Percentiles rank a stretch among this genome's conserved stretches.
Conservation (phyloP, 2,113 vertebrate genomes). For the Rhynchopsitta pachyrhyncha region DNA sequence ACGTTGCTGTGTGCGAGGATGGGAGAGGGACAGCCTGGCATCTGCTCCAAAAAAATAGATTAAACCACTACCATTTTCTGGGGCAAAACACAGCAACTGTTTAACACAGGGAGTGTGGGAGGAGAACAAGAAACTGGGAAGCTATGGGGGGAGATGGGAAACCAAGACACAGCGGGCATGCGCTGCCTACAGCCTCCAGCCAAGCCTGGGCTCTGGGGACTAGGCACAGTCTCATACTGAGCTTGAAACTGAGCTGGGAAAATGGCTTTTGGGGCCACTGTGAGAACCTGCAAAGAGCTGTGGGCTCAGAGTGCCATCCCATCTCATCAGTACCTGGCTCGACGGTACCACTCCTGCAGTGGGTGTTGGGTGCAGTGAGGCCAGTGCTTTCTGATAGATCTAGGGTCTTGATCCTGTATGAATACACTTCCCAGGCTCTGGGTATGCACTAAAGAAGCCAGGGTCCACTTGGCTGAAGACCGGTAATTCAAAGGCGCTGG, state of each 20-base stretch:
- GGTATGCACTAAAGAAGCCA: neutral
- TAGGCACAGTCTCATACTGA: neutral
- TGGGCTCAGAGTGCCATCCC: neutral
- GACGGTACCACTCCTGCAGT: neutral
- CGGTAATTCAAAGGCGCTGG: fast-evolving
- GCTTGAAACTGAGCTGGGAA: neutral
- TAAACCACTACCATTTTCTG: neutral
- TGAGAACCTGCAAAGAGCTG: neutral
- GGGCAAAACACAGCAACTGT: conserved; percentile 1
- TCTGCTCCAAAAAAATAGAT: neutral
- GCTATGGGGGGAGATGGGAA: neutral
- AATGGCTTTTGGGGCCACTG: neutral
- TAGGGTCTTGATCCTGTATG: fast-evolving
- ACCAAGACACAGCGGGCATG: fast-evolving
- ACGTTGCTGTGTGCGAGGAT: fast-evolving
- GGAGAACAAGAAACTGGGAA: neutral
- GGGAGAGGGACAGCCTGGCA: neutral
- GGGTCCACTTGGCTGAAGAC: neutral
- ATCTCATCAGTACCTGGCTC: neutral
- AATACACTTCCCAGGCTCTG: neutral
- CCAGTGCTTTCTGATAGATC: neutral
- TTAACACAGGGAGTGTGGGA: neutral
- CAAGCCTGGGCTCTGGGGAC: neutral
- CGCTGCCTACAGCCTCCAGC: neutral
- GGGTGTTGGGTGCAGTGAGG: neutral